Evolutionary conservation across 2,888 invertebrate species (phyloP).

Genomic region (Acleris emargana): DNA sequence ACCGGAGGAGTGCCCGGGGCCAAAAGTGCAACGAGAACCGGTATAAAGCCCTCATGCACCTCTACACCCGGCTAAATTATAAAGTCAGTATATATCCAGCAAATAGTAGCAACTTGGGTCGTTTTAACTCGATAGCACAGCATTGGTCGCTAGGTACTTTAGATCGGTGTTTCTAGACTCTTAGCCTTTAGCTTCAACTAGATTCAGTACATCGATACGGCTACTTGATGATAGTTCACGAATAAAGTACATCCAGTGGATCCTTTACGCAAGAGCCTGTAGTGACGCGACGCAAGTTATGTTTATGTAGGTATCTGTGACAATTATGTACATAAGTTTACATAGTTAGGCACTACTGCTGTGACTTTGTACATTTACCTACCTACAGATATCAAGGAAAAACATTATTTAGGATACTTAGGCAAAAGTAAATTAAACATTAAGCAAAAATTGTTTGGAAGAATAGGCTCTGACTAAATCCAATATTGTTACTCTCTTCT

Average conservation of each 20-base stretch:
- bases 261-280: background rate
- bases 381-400: too few relatives aligned
- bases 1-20: conserved; percentile 55
- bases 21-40: conserved; percentile 65
- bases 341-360: background rate
- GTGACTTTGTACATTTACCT: background rate
- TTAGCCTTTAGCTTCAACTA: conserved; percentile 54
- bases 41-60: conserved; percentile 48
- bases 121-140: conserved; percentile 9
- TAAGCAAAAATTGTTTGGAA: too few relatives aligned
- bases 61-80: conserved; percentile 27
- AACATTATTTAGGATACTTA: too few relatives aligned
- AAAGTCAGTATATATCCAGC: conserved; percentile 12
- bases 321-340: background rate
- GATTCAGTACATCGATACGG: conserved; percentile 45
- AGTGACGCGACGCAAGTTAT: background rate
- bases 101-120: conserved; percentile 13
- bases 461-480: too few relatives aligned
- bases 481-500: too few relatives aligned
- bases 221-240: conserved; percentile 4
- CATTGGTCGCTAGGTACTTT: conserved; percentile 24
- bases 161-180: conserved; percentile 29
- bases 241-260: conserved; percentile 7
- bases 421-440: too few relatives aligned
- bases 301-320: background rate